phyloP scores from a whole-genome alignment of 2,888 invertebrate genomes.

The Papilio demoleus region DNA sequence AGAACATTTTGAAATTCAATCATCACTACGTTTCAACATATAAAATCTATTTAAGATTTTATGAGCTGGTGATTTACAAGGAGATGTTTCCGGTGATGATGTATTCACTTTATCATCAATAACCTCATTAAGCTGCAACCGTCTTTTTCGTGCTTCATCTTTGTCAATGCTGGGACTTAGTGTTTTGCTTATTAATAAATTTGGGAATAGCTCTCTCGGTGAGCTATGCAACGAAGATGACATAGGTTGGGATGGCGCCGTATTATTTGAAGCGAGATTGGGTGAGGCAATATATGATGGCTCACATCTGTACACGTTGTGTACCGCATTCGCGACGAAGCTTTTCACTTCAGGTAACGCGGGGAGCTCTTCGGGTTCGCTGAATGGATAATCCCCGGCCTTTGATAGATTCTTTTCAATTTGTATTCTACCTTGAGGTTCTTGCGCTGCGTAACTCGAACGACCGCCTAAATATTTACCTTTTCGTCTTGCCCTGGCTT shows the following conservation, averaged over 20 bases:
- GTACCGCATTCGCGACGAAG: slow-evolving; percentile 47
- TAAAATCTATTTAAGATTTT: slow-evolving; percentile 67
- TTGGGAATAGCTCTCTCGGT: slow-evolving; percentile 63
- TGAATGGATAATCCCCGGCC: slow-evolving; percentile 48
- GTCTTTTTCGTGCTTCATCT: slow-evolving; percentile 45
- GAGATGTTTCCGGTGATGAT: slow-evolving; percentile 58
- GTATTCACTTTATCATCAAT: slow-evolving; percentile 13
- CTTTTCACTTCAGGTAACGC: slow-evolving; percentile 60
- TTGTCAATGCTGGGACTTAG: slow-evolving; percentile 52
- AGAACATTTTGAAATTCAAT: slow-evolving; percentile 18
- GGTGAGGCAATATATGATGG: slow-evolving; percentile 67
- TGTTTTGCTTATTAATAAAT: slow-evolving; percentile 56
- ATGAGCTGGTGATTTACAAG: slow-evolving; percentile 59
- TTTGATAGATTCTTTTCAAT: slow-evolving; percentile 47
- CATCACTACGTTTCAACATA: slow-evolving; percentile 59
- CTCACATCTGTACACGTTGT: slow-evolving; percentile 61
- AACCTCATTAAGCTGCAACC: not conserved
- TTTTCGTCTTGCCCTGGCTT: slow-evolving; percentile 62
- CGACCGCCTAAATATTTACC: slow-evolving; percentile 57
- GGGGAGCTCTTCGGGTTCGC: slow-evolving; percentile 59
- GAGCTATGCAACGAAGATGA: slow-evolving; percentile 61
- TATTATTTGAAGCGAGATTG: slow-evolving; percentile 57
- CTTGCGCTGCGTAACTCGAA: slow-evolving; percentile 62
- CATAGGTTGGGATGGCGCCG: slow-evolving; percentile 54
- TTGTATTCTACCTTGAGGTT: slow-evolving; percentile 62